Evolutionary conservation across 1,140 invertebrate genomes (phyloP), one percentile per base, ranked within the genome.

Genomic region (Delia radicum): DNA sequence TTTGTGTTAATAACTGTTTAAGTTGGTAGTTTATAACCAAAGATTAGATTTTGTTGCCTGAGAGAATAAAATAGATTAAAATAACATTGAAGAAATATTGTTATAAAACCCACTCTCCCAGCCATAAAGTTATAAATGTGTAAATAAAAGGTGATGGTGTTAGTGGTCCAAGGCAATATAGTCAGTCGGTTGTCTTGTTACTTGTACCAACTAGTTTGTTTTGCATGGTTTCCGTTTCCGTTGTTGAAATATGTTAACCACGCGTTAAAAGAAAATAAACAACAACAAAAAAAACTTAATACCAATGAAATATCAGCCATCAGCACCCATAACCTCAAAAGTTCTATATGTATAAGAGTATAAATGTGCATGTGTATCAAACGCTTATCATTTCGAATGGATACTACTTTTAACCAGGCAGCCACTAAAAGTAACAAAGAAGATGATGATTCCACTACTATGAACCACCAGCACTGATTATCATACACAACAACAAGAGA

Each of bases 1-100:
- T 55, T 55, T 55, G 48, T 55, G 48, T 55, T 55, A 55, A 55
- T 55, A 55, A 55, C 48, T 55, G 48, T 55, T 55, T 55, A 55
- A 55, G 48, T 55, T 55, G 48, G 48, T 55, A 55, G 48, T 55
- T 55, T 55, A 55, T 55, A 55, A 21, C n/a, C 21, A 21, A 55
- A 55, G 48, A 55, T 55, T 55, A 55, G n/a, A 21, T 55, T 55
- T n/a, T 55, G 48, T 55, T 55, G 48, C 48, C 48, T 24, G 48
- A 21, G 48, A 55, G 48, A 55, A 55, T 55, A 55, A 55, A 55
- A 55, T 55, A 55, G 48, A 55, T 55, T 55, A 55, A 55, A 55
- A 55, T 55, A 55, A 21, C 48, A 55, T 55, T 55, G 48, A 55
- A 55, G 48, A 55, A 55, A 55, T 55, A 55, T 55, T 18, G 18